Evolutionary conservation across 2,797 vertebrate species (phyloP), one percentile per base, ranked within the genome.

Genomic region (Arrhamphus sclerolepis): DNA sequence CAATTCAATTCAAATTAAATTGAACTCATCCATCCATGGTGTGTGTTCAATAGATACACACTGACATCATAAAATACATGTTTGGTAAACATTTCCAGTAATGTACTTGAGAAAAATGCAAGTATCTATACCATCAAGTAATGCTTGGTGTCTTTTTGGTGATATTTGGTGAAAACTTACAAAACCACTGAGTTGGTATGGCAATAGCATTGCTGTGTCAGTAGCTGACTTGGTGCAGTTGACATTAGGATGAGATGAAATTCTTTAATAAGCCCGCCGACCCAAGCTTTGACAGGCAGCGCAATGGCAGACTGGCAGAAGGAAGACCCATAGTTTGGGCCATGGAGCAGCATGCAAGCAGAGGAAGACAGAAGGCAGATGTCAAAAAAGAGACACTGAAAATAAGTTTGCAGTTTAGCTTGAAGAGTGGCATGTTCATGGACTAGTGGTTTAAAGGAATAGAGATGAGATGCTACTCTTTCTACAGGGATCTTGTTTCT

Each of bases 301-400:
- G 46, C 70, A 76, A 61, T 60, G 73, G 66, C 62, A 75, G 77
- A 78, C 22, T 71, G 78, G 68, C 78, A 72, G 81, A n/a, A 75
- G 73, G 72, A 76, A 56, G 63, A 58, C 56, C 76, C 65, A 66
- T 2, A 72, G 75, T 64, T 71, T 75, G 67, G 71, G 83, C 49
- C 59, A 55, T 54, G 59, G 44, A 83, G 82, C 76, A 77, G 77
- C 82, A 86, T 84, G 88, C 81, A 83, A 84, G 78, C 64, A 81
- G 64, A 83, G 58, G 63, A 60, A 74, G 68, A 82, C 38, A 82
- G 66, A 67, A 81, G 24, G 70, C 71, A 77, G 66, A 73, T 7
- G 44, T 75, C 52, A 80, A 62, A 70, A 53, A 72, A 42, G 14
- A 52, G 22, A 49, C 17, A 55, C 50, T 66, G 69, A 73, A 77